A percentile compares a stretch with the other conserved stretches of the same genome.
Conservation (phyloP, 2,888 invertebrate species). For the Acleris emargana region DNA sequence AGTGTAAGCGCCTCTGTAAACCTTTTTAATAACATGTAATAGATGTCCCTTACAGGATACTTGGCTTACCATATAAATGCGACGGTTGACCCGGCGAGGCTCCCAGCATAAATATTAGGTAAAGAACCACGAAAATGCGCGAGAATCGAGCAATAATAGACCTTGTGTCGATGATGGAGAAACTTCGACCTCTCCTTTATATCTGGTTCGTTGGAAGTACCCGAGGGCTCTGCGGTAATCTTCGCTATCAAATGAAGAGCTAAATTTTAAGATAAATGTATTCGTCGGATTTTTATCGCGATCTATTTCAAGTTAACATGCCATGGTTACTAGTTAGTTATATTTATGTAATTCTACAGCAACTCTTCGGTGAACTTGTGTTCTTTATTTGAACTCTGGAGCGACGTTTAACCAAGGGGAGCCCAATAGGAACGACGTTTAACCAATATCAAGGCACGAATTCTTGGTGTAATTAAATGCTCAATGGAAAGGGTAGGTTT, state of each 20-base stretch:
- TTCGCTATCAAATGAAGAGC: constrained; percentile 19
- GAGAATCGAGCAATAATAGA: not conserved
- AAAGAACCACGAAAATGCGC: constrained; percentile 6
- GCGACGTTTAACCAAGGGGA: no score
- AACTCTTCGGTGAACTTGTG: no score
- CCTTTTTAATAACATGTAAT: constrained; percentile 24
- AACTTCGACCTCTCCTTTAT: not conserved
- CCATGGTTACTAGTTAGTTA: no score
- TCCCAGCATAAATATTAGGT: constrained; percentile 20
- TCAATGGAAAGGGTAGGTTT: no score
- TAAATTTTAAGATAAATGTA: constrained; percentile 14
- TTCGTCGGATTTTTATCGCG: no score
- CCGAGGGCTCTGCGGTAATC: constrained; percentile 16
- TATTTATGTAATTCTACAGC: no score
- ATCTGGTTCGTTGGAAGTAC: constrained; percentile 2
- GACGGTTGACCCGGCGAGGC: constrained; percentile 13
- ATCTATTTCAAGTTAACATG: no score
- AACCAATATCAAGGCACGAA: no score
- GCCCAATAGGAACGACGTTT: no score
- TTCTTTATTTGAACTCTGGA: no score
- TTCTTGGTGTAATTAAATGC: no score
- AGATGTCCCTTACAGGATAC: constrained; percentile 8
- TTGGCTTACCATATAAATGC: constrained; percentile 31
- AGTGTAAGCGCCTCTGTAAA: constrained; percentile 10
- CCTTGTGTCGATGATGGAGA: not conserved